These are phyloP conservation scores for Leptopilina clavipes DNA, from an alignment of 1,140 invertebrate species.

Conservation along the genomic window DNA sequence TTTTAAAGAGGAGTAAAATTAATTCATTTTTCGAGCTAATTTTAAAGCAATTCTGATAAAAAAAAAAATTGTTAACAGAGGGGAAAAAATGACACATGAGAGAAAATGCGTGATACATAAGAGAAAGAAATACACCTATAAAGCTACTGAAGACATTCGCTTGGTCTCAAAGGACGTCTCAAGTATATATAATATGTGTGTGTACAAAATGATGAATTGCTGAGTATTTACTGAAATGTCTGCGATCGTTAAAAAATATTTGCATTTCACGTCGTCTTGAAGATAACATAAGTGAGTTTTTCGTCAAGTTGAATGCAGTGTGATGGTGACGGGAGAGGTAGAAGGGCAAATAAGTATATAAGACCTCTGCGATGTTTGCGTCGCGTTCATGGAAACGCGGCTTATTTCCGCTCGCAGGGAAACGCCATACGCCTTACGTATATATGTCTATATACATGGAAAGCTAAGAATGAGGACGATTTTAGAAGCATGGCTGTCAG, in stretches of 20 bases:
- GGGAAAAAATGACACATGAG: too few relatives aligned
- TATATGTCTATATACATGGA: constrained; percentile 43
- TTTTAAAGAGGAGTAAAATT: too few relatives aligned
- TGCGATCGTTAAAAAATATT: constrained; percentile 7
- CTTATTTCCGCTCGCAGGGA: not conserved
- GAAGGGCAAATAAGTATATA: constrained; percentile 8
- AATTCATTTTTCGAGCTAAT: too few relatives aligned
- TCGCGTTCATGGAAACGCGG: constrained; percentile 14
- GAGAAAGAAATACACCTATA: not conserved
- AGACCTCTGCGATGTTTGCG: constrained; percentile 4
- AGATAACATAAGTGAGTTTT: not conserved
- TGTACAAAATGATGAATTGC: constrained; percentile 6
- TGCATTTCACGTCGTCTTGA: not conserved
- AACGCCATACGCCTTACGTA: not conserved
- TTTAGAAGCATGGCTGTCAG: constrained; percentile 58
- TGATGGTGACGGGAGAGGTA: not conserved
- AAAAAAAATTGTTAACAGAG: too few relatives aligned
- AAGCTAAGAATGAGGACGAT: constrained; percentile 58
- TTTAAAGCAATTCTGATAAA: too few relatives aligned
- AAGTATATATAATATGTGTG: not conserved
- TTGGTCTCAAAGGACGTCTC: not conserved
- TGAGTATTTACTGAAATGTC: not conserved
- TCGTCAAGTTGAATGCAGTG: not conserved
- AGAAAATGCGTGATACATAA: not conserved
- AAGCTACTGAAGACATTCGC: not conserved